Base-by-base conservation (phyloP, 2,797 vertebrate species). In the Luscinia megarhynchos region DNA sequence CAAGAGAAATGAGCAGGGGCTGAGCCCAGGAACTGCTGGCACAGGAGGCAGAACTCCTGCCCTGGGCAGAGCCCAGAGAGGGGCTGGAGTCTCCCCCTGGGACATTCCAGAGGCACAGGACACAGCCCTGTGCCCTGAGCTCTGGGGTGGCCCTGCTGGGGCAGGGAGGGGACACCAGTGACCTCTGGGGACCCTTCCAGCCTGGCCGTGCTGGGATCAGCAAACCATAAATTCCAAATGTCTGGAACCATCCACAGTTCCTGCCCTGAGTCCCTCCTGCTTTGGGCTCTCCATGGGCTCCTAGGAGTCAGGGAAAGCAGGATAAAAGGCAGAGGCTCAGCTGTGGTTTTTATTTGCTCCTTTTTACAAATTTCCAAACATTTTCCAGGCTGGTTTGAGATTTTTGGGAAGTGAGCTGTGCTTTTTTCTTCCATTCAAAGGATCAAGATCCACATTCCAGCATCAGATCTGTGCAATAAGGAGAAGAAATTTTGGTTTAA, bases 381-480 rank as follows among this genome's bases (percentile, higher is more conserved):
- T 11, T 50, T 67, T 54, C 43, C 61, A 66, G 54, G 13, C 10
- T 16, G 48, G 2, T 12, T 55, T 1, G 3, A 5, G 10, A 3
- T 27, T 40, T 45, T 15, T 50, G 38, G 30, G 26, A 46, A 48
- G 41, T 1, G 6, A 20, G 6, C 24, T 43, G 38, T 51, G 57
- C 26, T n/a, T 40, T 69, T 43, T 41, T 3, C 10, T 14, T 50
- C 53, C 45, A 8, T 20, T 29, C 26, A 29, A 22, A 36, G 13
- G 26, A 16, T 24, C 7, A 12, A 12, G 24, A 29, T 29, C 24
- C 41, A 9, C 0, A 0, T 20, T 50, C 30, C 36, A 14, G 3
- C 38, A 38, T 18, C 0, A 2, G 55, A 21, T 51, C 54, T 9
- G 1, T 1, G 2, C 3, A 3, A 6, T 6, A 14, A 58, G 70